These are phyloP conservation scores for Rhodeus uyekii DNA, from an alignment of 2,797 vertebrate genomes.

Conservation along the genomic window DNA sequence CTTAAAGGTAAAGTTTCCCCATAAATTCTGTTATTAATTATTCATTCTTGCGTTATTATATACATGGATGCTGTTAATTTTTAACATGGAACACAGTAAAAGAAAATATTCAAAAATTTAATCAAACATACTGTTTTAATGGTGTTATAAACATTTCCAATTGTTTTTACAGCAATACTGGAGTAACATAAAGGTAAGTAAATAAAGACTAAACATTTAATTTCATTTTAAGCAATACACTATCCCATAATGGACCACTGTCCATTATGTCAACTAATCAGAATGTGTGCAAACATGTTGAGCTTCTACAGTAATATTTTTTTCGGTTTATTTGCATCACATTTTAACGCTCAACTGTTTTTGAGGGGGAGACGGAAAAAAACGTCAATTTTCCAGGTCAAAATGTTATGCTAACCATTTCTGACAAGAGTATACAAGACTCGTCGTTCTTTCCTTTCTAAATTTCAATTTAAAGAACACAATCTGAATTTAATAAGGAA, in stretches of 20 bases:
- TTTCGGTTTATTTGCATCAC: background rate
- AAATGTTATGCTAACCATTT: background rate
- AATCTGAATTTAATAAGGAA: background rate
- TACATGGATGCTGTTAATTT: background rate
- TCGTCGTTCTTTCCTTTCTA: background rate
- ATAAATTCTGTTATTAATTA: background rate
- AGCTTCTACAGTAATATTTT: background rate
- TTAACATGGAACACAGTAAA: background rate
- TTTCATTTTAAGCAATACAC: background rate
- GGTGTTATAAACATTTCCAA: background rate
- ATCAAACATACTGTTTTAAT: background rate
- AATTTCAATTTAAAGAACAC: background rate
- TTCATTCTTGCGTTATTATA: background rate
- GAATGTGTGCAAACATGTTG: background rate
- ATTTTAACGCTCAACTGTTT: background rate
- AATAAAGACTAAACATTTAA: background rate
- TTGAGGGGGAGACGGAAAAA: background rate
- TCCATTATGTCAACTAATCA: background rate
- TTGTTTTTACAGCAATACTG: background rate
- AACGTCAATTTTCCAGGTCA: background rate
- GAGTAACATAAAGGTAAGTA: background rate
- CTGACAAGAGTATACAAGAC: background rate
- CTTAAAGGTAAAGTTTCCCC: conserved; percentile 70
- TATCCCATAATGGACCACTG: background rate
- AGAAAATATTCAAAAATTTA: background rate